phyloP scores from a whole-genome alignment of 2,888 invertebrate genomes.

The Athrips mouffetella region DNA sequence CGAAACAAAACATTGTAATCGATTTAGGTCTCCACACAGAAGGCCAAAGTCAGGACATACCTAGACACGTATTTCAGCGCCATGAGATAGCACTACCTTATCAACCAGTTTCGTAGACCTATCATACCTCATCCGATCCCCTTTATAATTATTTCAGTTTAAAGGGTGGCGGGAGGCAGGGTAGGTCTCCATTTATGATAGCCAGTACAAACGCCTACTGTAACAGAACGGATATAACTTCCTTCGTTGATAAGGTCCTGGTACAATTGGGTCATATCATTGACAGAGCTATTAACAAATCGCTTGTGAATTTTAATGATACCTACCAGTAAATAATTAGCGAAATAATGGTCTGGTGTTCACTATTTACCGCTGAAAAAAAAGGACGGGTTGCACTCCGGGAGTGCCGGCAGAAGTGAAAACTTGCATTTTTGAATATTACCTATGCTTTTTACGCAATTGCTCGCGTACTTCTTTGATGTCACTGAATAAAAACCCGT shows the following conservation, averaged over 20 bases:
- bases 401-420: no score
- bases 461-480: no score
- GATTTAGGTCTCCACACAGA: conserved; percentile 18
- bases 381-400: no score
- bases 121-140: neutral
- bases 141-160: neutral
- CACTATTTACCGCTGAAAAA: no score
- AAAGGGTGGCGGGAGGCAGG: conserved; percentile 19
- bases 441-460: no score
- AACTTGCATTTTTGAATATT: no score
- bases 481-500: no score
- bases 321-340: conserved; percentile 24
- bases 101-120: conserved; percentile 15
- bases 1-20: conserved; percentile 11
- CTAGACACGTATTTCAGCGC: conserved; percentile 15
- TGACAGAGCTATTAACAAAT: conserved; percentile 55
- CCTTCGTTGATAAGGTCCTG: conserved; percentile 59
- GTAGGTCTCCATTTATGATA: conserved; percentile 12
- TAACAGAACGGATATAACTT: conserved; percentile 43
- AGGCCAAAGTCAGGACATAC: conserved; percentile 40
- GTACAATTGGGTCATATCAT: conserved; percentile 62
- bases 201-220: conserved; percentile 15
- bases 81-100: neutral
- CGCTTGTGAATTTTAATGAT: conserved; percentile 34
- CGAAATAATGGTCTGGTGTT: no score